Base-by-base conservation (phyloP, 1,140 invertebrate genomes). In the Rhyzopertha dominica region DNA sequence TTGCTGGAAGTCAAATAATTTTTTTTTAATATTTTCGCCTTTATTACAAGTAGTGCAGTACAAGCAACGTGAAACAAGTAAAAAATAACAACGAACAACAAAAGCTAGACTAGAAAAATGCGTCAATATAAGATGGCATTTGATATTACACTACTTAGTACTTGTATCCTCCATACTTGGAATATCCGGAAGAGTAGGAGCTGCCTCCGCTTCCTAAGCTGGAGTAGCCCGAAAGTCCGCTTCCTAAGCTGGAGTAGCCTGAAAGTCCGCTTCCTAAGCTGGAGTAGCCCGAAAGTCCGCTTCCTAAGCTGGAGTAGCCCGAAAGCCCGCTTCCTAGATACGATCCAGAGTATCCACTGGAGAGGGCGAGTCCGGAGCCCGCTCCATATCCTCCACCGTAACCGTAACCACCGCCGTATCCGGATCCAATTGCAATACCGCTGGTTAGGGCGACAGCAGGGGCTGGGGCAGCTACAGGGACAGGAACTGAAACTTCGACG, bases 401-500 rank as follows among this genome's bases (percentile, higher is more conserved):
- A 26, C 20, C 22, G 28, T 19, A 31, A 25, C 38, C 34, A 39
- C 43, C 20, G 30, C 37, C 36, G 14, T 47, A 46, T 26, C 38
- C 43, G 24, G 24, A 36, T 17, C 38, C 41, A 28, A 39, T 46
- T 32, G 24, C 10, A 36, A 29, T 40, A 41, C 43, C 48, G 24
- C 22, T 22, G 22, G n/a, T n/a, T n/a, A n/a, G n/a, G n/a, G n/a
- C n/a, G n/a, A n/a, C n/a, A n/a, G n/a, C n/a, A n/a, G n/a, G n/a
- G n/a, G n/a, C n/a, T n/a, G n/a, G 31, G 9, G 30, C 34, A 10
- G 13, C 17, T 2, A 56, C 49, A 7, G 56, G 55, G 18, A 58
- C 53, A 19, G 56, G 53, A 8, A 56, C 39, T 8, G 52, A 47
- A 13, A 58, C 58, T 30, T 37, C 44, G 12, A 61, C 53, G 34